A percentile compares a stretch with the other conserved stretches of the same genome.
These are phyloP conservation scores for Anthoscopus minutus DNA, from an alignment of 2,113 vertebrate genomes.

Conservation along the genomic window DNA sequence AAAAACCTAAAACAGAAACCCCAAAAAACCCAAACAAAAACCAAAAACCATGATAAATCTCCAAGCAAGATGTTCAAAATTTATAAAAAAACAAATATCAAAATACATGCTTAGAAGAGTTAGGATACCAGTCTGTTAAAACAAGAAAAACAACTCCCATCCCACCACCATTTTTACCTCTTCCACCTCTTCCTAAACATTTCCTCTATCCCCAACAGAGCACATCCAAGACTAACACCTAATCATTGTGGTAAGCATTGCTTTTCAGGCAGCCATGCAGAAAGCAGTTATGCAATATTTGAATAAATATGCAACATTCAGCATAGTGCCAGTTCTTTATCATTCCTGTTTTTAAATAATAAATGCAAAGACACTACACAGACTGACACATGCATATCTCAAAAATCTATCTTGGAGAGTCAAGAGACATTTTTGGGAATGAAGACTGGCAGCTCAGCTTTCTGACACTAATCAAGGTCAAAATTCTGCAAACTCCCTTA, in stretches of 20 bases:
- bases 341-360: not conserved
- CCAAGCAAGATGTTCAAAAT: not conserved
- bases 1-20: too few relatives aligned
- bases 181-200: not conserved
- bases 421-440: not conserved
- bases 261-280: not conserved
- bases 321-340: not conserved
- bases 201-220: not conserved
- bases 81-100: not conserved
- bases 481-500: not conserved
- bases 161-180: not conserved
- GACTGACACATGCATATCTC: rapidly evolving
- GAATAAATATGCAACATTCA: not conserved
- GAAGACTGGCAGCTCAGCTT: not conserved
- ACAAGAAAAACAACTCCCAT: not conserved
- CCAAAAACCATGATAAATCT: too few relatives aligned
- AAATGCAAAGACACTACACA: not conserved
- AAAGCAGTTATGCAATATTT: not conserved
- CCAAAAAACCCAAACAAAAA: too few relatives aligned
- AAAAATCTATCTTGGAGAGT: not conserved
- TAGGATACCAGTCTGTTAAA: not conserved
- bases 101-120: not conserved
- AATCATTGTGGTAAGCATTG: rapidly evolving
- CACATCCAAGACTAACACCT: not conserved
- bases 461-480: not conserved